Evolutionary conservation across 2,797 vertebrate genomes (phyloP), one percentile per base, ranked within the genome.

Genomic region (Acrocephalus scirpaceus): DNA sequence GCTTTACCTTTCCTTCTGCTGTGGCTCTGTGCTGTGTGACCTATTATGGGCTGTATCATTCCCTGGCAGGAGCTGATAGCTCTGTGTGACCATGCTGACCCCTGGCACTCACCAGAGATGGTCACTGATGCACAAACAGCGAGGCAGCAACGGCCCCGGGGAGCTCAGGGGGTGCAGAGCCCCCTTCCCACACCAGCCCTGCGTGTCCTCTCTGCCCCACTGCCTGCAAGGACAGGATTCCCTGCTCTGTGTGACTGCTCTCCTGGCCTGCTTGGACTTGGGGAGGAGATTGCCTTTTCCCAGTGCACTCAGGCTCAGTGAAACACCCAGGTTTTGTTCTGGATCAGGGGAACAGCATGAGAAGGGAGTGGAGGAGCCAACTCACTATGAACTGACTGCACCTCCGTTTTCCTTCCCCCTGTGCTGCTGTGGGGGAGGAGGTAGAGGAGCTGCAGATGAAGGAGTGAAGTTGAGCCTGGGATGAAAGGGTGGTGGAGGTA

Each of bases 361-460:
- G 16, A 19, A 69, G 4, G 18, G 30, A 56, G 12, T 5, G 5
- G 23, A 20, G 57, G 26, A 53, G 25, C 32, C 30, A 16, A 26
- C 2, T 13, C 2, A 3, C 18, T 44, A 17, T 5, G 23, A 34
- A 51, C 25, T 53, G 20, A 54, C 21, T 5, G 0, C 44, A 61
- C 5, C 2, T 4, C 20, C 19, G 5, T 34, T 53, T 23, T 44
- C 15, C 9, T 30, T 65, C 10, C 6, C 10, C 10, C 7, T n/a
- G 3, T 1, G 3, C n/a, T 53, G 26, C 44, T 17, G 1, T 5
- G 1, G 13, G 2, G 5, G 27, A 70, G 18, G n/a, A 64, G 26
- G 5, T 57, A 25, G 30, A 61, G 51, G 11, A 77, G 18, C 2
- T 34, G 30, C 3, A 15, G n/a, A 42, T 16, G 8, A 84, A 54